These are phyloP conservation scores for Spodoptera frugiperda DNA, from an alignment of 1,140 invertebrate species.

Conservation along the genomic window DNA sequence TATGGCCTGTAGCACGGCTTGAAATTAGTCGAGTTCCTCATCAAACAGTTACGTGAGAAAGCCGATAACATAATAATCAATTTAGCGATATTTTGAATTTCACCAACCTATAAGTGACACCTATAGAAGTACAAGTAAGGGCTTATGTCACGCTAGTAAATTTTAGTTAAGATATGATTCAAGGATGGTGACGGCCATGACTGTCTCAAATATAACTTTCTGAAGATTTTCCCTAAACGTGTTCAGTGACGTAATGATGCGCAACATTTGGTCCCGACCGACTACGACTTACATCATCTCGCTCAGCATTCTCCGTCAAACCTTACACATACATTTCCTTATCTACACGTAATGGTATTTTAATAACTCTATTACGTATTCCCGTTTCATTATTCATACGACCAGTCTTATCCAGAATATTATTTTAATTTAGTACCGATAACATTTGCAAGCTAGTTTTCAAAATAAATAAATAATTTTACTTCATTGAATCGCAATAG, in stretches of 20 bases:
- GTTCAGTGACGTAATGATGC: not conserved
- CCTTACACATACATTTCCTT: slow-evolving; percentile 37
- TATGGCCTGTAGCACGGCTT: no score
- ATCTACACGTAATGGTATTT: slow-evolving; percentile 52
- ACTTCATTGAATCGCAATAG: slow-evolving; percentile 19
- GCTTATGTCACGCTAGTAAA: no score
- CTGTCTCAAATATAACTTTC: not conserved
- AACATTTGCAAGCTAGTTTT: slow-evolving; percentile 39
- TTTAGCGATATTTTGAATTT: no score
- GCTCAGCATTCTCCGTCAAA: slow-evolving; percentile 14
- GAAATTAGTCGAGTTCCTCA: no score
- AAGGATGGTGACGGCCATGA: no score
- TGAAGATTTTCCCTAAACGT: not conserved
- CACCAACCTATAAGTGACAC: no score
- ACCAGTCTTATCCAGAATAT: slow-evolving; percentile 62
- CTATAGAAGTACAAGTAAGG: no score
- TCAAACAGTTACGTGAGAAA: no score
- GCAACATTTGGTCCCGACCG: slow-evolving; percentile 35
- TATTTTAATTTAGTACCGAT: slow-evolving; percentile 48
- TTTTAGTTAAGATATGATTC: no score
- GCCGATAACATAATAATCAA: no score
- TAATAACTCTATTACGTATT: slow-evolving; percentile 67
- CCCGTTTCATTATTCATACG: slow-evolving; percentile 58
- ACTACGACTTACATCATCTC: slow-evolving; percentile 29
- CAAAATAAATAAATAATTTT: slow-evolving; percentile 16